phyloP scores from a whole-genome alignment of 2,797 vertebrate species.

The Gymnothorax reevesii region DNA sequence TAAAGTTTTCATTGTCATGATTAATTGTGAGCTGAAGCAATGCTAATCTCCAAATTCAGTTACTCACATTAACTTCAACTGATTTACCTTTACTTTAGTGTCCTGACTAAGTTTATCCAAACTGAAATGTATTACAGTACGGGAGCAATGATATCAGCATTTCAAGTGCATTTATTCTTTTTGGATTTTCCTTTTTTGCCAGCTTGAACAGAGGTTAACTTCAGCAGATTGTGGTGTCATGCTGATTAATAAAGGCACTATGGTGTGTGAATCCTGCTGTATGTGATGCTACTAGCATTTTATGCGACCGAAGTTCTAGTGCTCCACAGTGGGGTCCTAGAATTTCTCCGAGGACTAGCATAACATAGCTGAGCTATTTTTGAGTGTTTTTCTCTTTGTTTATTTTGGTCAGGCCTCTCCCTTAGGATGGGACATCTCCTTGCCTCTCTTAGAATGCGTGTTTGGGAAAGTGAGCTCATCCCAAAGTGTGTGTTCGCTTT shows the following conservation, averaged over 20 bases:
- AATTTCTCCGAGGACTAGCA: not conserved
- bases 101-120: no score
- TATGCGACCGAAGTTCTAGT: not conserved
- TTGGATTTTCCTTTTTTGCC: not conserved
- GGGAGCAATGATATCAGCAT: not conserved
- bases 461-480: not conserved
- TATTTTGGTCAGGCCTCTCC: slow-evolving; percentile 25
- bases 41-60: no score
- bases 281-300: not conserved
- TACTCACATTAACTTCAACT: no score
- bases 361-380: not conserved
- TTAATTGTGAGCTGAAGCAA: no score
- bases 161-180: not conserved
- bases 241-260: not conserved
- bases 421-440: slow-evolving; percentile 6
- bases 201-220: not conserved
- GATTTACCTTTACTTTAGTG: no score
- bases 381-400: slow-evolving; percentile 25
- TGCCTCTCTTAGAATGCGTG: not conserved
- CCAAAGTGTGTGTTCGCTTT: not conserved
- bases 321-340: not conserved
- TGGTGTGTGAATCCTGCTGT: slow-evolving; percentile 4
- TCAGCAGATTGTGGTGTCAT: not conserved
- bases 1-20: not conserved
- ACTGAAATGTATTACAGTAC: no score